A percentile compares a stretch with the other conserved stretches of the same genome.
phyloP scores from a whole-genome alignment of 2,888 invertebrate genomes.

The Xiphydria camelus region DNA sequence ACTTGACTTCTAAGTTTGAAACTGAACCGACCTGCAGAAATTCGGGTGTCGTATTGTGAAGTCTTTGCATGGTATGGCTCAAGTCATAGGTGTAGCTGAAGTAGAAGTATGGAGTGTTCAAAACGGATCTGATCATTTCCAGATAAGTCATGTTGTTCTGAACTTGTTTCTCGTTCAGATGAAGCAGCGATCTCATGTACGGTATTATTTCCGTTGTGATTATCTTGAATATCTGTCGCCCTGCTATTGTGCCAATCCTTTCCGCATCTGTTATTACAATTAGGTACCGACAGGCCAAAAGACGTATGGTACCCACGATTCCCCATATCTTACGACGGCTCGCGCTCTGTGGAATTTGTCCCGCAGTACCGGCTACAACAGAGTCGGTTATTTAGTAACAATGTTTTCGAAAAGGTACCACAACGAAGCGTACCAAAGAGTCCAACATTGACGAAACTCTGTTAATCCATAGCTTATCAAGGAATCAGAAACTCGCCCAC shows the following conservation, averaged over 20 bases:
- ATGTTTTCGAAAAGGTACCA: background rate
- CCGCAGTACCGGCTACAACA: conserved; percentile 53
- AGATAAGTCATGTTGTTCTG: conserved; percentile 83
- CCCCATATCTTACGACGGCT: conserved; percentile 79
- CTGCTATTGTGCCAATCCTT: conserved; percentile 79
- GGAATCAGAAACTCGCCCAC: too few species aligned
- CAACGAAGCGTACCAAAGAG: too few species aligned
- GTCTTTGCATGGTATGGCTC: conserved; percentile 86
- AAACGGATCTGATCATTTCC: conserved; percentile 79
- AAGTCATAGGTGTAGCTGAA: conserved; percentile 94
- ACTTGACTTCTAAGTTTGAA: background rate
- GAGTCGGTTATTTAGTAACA: background rate
- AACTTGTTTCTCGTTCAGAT: conserved; percentile 82
- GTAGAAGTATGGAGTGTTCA: conserved; percentile 86
- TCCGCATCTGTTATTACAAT: conserved; percentile 85
- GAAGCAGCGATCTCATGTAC: conserved; percentile 80
- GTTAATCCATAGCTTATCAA: too few species aligned
- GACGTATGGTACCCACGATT: conserved; percentile 80
- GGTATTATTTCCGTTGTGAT: conserved; percentile 83
- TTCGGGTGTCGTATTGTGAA: conserved; percentile 81
- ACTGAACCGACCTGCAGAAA: conserved; percentile 67
- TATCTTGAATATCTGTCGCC: conserved; percentile 78
- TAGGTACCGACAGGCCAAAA: conserved; percentile 85
- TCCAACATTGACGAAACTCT: too few species aligned
- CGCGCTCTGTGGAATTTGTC: conserved; percentile 67